phyloP scores from a whole-genome alignment of 2,113 vertebrate genomes.

The Oxyura jamaicensis region DNA sequence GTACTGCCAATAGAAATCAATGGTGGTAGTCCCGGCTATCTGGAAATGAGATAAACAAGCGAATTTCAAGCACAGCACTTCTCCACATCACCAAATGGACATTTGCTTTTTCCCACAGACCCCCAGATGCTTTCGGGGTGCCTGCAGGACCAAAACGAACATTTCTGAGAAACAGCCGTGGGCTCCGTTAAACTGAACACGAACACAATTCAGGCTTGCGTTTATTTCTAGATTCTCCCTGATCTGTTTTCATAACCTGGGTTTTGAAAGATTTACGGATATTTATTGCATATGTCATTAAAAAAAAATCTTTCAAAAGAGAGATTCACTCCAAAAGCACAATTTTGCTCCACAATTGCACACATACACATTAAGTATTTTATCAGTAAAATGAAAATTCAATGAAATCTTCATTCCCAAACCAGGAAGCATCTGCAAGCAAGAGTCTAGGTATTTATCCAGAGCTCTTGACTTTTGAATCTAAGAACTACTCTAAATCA shows the following conservation, averaged over 20 bases:
- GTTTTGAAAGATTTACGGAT: background rate
- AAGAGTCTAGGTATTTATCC: background rate
- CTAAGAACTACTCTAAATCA: background rate
- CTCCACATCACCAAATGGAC: background rate
- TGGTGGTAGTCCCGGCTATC: background rate
- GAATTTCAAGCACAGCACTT: background rate
- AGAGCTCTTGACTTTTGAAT: background rate
- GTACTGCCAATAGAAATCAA: background rate
- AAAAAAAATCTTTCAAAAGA: background rate
- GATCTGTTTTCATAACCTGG: background rate
- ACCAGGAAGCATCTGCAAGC: background rate
- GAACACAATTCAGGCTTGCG: background rate
- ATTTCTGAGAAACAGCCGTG: background rate
- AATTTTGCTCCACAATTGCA: background rate
- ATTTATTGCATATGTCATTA: background rate
- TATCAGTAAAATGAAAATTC: background rate
- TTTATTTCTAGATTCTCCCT: background rate
- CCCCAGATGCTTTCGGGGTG: accelerated
- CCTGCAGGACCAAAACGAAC: too few relatives aligned
- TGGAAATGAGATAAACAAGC: background rate
- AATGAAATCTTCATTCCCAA: background rate
- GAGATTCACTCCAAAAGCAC: background rate
- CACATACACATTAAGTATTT: background rate
- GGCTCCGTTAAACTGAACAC: background rate
- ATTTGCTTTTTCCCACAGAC: accelerated